Evolutionary conservation across 1,140 invertebrate genomes (phyloP).

Genomic region (Drosophila paulistorum): DNA sequence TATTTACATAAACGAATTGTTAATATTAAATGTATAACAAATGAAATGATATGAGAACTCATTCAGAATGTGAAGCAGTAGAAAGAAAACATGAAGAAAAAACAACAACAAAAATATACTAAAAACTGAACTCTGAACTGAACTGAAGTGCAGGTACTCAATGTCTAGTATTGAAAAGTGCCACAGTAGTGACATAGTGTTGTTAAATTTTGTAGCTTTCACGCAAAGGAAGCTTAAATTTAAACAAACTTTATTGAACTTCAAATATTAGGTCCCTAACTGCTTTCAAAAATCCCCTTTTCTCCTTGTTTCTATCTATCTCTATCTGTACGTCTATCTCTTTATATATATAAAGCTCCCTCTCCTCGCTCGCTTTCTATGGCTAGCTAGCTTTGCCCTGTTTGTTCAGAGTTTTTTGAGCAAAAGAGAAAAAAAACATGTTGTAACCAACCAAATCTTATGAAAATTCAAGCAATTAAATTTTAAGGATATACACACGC

Average conservation of each 20-base stretch:
- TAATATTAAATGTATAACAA: conserved; percentile 21
- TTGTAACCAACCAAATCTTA: conserved; percentile 48
- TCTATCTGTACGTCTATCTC: conserved; percentile 8
- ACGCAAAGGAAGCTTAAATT: neutral
- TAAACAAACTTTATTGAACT: too few species aligned
- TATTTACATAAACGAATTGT: conserved; percentile 38
- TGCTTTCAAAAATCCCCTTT: conserved; percentile 30
- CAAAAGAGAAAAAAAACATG: conserved; percentile 49
- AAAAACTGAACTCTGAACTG: conserved; percentile 10
- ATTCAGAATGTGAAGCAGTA: conserved; percentile 74
- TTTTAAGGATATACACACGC: conserved; percentile 43
- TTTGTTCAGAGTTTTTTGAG: conserved; percentile 71
- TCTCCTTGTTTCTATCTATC: conserved; percentile 19
- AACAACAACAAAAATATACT: conserved; percentile 42
- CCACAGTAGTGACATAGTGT: conserved; percentile 7
- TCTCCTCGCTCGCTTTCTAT: conserved; percentile 2
- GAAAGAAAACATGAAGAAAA: conserved; percentile 41
- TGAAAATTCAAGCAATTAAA: conserved; percentile 55
- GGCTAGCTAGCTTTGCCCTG: conserved; percentile 46
- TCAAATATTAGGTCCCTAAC: too few species aligned
- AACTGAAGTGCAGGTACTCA: neutral
- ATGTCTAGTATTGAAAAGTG: conserved; percentile 23
- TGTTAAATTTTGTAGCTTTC: conserved; percentile 32
- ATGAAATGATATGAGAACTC: conserved; percentile 53
- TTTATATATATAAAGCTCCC: neutral